Evolutionary conservation across 2,797 vertebrate genomes (phyloP).

Genomic region (Tinamus major): DNA sequence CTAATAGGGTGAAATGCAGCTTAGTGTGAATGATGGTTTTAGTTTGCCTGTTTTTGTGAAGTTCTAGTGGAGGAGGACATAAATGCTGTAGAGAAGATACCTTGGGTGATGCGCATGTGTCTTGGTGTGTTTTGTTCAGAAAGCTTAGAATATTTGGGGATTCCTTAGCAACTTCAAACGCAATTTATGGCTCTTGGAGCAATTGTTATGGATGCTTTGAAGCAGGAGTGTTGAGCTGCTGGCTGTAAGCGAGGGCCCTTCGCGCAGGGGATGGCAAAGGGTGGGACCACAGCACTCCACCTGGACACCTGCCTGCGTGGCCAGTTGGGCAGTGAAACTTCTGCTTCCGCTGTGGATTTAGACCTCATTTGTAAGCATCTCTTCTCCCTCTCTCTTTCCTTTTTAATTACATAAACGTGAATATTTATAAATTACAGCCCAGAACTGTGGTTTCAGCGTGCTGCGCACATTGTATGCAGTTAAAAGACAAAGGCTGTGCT

Average conservation of each 20-base stretch:
- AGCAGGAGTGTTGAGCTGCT: neutral
- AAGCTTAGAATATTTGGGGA: neutral
- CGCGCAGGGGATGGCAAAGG: neutral
- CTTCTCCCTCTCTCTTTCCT: neutral
- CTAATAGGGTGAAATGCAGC: neutral
- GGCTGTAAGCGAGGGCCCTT: neutral
- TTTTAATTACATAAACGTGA: neutral
- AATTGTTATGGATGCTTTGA: neutral
- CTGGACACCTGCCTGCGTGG: neutral
- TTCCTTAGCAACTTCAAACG: neutral
- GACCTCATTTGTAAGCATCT: neutral
- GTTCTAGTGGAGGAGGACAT: neutral
- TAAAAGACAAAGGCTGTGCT: neutral
- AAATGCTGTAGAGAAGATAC: neutral
- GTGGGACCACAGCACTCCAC: neutral
- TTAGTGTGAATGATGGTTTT: rapidly evolving
- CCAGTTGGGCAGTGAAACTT: neutral
- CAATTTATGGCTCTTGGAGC: neutral
- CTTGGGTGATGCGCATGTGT: neutral
- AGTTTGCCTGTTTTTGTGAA: neutral
- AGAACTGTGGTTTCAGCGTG: neutral
- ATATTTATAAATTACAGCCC: neutral
- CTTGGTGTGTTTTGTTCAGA: neutral
- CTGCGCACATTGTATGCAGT: neutral
- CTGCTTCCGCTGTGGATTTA: neutral